A percentile compares a stretch with the other conserved stretches of the same genome.
Conservation (phyloP, 2,888 invertebrate species). For the Eupithecia inturbata region DNA sequence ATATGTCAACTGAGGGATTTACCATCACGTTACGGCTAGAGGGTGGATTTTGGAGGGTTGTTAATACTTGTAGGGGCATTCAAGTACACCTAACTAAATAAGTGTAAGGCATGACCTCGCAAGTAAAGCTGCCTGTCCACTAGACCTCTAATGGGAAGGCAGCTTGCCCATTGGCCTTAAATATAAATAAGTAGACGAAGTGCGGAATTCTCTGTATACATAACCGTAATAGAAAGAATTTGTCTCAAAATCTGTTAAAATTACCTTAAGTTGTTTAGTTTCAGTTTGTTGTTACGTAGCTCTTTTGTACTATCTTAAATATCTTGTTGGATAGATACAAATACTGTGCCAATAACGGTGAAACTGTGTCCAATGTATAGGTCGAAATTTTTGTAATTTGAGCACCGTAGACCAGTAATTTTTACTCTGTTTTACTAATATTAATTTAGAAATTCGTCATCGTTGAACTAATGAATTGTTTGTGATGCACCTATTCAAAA, state of each 20-base stretch:
- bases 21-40: not conserved
- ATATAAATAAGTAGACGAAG: not conserved
- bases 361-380: not conserved
- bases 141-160: not conserved
- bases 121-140: not conserved
- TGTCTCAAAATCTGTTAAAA: conserved; percentile 7
- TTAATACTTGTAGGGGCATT: not conserved
- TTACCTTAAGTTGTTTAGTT: conserved; percentile 3
- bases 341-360: conserved; percentile 15
- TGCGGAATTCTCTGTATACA: not conserved
- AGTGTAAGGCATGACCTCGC: not conserved
- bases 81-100: not conserved
- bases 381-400: not conserved
- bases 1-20: not conserved
- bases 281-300: conserved; percentile 13
- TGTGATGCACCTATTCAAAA: not conserved
- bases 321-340: conserved; percentile 9
- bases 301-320: conserved; percentile 11
- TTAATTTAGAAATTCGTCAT: not conserved
- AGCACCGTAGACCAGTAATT: not conserved
- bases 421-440: not conserved
- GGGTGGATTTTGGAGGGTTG: not conserved
- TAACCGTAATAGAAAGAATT: conserved; percentile 2
- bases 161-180: not conserved
- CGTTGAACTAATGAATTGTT: not conserved